Percentiles rank a stretch among this genome's conserved stretches.
phyloP scores from a whole-genome alignment of 1,140 invertebrate genomes.

The Hylaeus anthracinus region DNA sequence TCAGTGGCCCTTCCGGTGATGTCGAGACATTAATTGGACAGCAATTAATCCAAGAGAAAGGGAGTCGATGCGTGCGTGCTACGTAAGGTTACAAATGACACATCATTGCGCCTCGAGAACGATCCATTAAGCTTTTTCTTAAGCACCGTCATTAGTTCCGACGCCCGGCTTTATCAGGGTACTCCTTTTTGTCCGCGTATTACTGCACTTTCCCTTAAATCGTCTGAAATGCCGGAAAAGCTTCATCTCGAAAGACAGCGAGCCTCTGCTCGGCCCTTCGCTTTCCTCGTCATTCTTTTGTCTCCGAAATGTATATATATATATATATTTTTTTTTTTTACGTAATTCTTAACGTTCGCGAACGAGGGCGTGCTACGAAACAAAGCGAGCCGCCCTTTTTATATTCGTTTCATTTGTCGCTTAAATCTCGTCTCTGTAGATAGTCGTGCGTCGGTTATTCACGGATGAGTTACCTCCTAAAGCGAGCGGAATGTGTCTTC shows the following conservation, averaged over 20 bases:
- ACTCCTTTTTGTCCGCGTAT: conserved; percentile 56
- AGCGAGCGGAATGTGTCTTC: conserved; percentile 34
- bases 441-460: conserved; percentile 13
- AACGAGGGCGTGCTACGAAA: background rate
- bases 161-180: conserved; percentile 58
- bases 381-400: background rate
- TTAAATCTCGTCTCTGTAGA: background rate
- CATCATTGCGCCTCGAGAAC: conserved; percentile 63
- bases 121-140: conserved; percentile 68
- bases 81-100: conserved; percentile 71
- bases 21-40: conserved; percentile 66
- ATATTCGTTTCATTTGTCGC: conserved; percentile 16
- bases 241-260: conserved; percentile 47
- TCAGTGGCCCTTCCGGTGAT: conserved; percentile 45
- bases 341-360: background rate
- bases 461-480: conserved; percentile 33
- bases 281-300: background rate
- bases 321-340: background rate
- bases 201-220: conserved; percentile 56
- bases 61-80: conserved; percentile 36
- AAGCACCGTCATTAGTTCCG: conserved; percentile 62
- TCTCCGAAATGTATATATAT: background rate
- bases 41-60: conserved; percentile 69
- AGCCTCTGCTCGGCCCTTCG: conserved; percentile 30
- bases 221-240: conserved; percentile 51